Percentiles rank a stretch among this genome's conserved stretches.
Conservation (phyloP, 1,140 invertebrate species). For the Belonocnema kinseyi region DNA sequence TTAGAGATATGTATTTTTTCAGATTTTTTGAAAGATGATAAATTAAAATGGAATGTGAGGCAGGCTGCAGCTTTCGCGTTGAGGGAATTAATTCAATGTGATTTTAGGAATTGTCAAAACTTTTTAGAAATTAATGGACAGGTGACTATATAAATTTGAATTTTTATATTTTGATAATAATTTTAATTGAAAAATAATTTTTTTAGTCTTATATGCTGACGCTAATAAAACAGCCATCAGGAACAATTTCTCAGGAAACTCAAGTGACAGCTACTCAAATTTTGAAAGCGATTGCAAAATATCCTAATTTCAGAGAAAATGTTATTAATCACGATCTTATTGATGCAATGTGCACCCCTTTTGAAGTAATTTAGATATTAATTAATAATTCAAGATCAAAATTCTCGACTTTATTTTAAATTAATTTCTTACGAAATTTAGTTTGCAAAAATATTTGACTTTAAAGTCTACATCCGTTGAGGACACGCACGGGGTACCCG, state of each 20-base stretch:
- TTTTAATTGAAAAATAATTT: too few species aligned
- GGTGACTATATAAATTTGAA: constrained; percentile 39
- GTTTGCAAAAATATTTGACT: too few species aligned
- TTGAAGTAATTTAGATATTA: constrained; percentile 51
- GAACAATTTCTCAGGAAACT: constrained; percentile 50
- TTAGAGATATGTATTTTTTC: constrained; percentile 15
- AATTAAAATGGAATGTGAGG: constrained; percentile 48
- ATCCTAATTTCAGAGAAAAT: constrained; percentile 36
- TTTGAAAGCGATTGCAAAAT: constrained; percentile 44
- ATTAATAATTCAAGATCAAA: constrained; percentile 22
- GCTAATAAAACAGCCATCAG: constrained; percentile 47
- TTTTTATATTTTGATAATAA: too few species aligned
- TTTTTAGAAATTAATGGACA: constrained; percentile 52
- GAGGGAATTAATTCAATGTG: constrained; percentile 53
- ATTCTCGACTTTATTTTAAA: neutral
- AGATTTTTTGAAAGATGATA: constrained; percentile 59
- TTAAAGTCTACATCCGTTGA: too few species aligned
- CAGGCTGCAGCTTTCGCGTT: constrained; percentile 57
- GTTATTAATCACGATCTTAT: constrained; percentile 44
- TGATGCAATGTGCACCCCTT: constrained; percentile 51
- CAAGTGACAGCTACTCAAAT: constrained; percentile 48
- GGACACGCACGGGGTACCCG: too few species aligned
- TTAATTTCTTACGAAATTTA: too few species aligned
- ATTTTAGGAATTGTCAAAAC: constrained; percentile 55
- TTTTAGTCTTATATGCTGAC: constrained; percentile 49